phyloP scores from a whole-genome alignment of 1,140 invertebrate species.

The Drepana arcuata region DNA sequence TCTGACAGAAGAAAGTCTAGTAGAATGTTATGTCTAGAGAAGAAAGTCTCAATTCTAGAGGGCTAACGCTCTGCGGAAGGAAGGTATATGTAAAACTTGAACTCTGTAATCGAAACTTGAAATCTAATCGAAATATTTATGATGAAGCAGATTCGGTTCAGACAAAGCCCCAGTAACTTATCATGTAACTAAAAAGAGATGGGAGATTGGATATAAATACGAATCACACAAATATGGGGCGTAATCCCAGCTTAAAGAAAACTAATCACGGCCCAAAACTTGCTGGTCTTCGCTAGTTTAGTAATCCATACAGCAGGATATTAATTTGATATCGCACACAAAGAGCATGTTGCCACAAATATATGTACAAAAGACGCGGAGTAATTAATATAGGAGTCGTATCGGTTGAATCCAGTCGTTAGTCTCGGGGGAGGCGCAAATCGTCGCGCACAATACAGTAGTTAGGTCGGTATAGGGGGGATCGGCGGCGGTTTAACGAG shows the following conservation, averaged over 20 bases:
- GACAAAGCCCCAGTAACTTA: not conserved
- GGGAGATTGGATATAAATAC: no score
- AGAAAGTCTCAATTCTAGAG: no score
- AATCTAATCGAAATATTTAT: slow-evolving; percentile 11
- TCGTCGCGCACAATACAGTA: slow-evolving; percentile 52
- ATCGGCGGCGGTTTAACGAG: slow-evolving; percentile 63
- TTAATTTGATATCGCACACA: slow-evolving; percentile 57
- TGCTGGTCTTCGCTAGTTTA: slow-evolving; percentile 37
- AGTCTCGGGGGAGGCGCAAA: slow-evolving; percentile 34
- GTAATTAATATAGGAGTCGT: slow-evolving; percentile 59
- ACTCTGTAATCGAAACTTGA: not conserved
- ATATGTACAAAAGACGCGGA: slow-evolving; percentile 39
- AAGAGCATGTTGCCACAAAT: slow-evolving; percentile 64
- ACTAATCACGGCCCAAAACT: slow-evolving; percentile 28
- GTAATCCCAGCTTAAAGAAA: not conserved
- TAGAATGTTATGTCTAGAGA: no score
- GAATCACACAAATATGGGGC: no score
- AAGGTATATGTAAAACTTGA: not conserved
- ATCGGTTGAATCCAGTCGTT: slow-evolving; percentile 41
- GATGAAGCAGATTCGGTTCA: not conserved
- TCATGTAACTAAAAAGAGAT: no score
- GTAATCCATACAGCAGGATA: slow-evolving; percentile 35
- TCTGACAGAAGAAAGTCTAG: no score
- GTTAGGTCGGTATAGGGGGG: slow-evolving; percentile 36
- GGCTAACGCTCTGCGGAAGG: no score